Conservation (phyloP, 92 coral and sea anemone species). For the Porites divaricata region DNA sequence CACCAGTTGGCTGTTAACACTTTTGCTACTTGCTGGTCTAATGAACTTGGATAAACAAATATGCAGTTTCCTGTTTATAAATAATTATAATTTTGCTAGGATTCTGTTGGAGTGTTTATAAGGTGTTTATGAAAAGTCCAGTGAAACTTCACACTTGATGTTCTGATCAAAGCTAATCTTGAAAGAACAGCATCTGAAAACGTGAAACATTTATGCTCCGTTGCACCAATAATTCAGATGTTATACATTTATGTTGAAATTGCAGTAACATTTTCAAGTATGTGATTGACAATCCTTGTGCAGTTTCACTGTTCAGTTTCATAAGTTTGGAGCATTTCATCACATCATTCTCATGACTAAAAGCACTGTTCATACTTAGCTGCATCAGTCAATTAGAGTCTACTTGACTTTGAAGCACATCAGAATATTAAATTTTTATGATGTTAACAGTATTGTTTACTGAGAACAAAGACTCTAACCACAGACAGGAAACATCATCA, state of each 20-base stretch:
- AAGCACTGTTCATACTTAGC: neutral
- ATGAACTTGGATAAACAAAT: neutral
- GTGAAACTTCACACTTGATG: neutral
- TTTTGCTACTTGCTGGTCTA: neutral
- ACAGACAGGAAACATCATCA: constrained; percentile 30
- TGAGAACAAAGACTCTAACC: constrained; percentile 20
- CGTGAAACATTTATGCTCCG: neutral
- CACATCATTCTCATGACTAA: neutral
- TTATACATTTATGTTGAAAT: neutral
- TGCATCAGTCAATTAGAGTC: neutral
- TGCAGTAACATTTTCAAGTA: constrained; percentile 5
- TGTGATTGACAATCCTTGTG: neutral
- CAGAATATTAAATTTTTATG: neutral
- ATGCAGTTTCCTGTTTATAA: neutral
- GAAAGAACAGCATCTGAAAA: too few species aligned
- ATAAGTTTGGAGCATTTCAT: neutral
- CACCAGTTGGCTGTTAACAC: neutral
- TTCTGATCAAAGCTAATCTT: neutral
- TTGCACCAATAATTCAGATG: neutral
- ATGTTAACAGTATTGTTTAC: constrained; percentile 4
- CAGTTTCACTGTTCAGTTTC: too few species aligned
- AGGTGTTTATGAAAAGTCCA: neutral
- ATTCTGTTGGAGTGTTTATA: neutral
- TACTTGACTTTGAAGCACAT: constrained; percentile 7
- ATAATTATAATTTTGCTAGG: neutral